A percentile compares a stretch with the other conserved stretches of the same genome.
phyloP scores from a whole-genome alignment of 1,140 invertebrate genomes.

The Phenacoccus solenopsis region DNA sequence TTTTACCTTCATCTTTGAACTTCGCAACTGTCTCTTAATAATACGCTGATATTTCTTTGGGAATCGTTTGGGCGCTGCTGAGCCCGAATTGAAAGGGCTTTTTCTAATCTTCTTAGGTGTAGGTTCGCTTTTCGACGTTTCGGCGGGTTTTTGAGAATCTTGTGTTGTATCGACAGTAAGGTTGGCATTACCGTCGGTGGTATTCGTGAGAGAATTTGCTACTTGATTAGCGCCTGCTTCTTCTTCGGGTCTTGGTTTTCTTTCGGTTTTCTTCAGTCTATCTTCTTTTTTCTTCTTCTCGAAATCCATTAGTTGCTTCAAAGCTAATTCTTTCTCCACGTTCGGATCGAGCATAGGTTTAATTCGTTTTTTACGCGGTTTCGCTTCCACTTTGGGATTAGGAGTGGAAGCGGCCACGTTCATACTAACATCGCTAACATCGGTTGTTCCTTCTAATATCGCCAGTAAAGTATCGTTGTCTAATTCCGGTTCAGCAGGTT shows the following conservation, averaged over 20 bases:
- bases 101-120: not conserved
- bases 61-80: not conserved
- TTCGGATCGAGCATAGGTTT: conserved; percentile 31
- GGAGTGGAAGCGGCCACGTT: not conserved
- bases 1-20: not conserved
- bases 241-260: conserved; percentile 18
- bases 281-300: conserved; percentile 26
- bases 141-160: not conserved
- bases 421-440: not conserved
- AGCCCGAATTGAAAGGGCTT: not conserved
- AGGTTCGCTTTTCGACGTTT: not conserved
- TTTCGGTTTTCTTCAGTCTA: conserved; percentile 20
- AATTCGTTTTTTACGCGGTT: conserved; percentile 9
- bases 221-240: conserved; percentile 9
- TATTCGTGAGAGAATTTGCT: no score
- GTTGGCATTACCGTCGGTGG: not conserved
- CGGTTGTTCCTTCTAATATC: not conserved
- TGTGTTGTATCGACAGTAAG: not conserved
- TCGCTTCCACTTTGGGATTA: not conserved
- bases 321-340: conserved; percentile 38
- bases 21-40: not conserved
- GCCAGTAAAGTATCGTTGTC: conserved; percentile 5
- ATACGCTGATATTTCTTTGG: not conserved
- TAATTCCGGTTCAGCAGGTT: not conserved
- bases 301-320: conserved; percentile 40